A percentile compares a stretch with the other conserved stretches of the same genome.
These are phyloP conservation scores for Montipora efflorescens DNA, from an alignment of 64 coral and sea anemone species.

Conservation along the genomic window DNA sequence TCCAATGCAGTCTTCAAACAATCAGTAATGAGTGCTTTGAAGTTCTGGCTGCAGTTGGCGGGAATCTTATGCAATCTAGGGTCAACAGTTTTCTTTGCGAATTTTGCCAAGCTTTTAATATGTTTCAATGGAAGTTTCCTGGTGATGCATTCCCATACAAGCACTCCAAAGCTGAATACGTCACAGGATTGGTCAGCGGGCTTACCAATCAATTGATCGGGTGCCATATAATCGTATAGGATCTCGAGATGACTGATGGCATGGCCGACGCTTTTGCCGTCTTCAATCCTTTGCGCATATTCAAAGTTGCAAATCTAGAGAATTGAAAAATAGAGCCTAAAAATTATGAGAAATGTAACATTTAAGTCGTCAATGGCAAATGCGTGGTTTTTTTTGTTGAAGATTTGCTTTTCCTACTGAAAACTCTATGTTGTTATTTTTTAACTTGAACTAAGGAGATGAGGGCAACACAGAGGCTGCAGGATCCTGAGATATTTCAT, in stretches of 20 bases:
- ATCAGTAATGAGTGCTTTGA: conserved; percentile 81
- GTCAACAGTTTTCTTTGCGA: conserved; percentile 52
- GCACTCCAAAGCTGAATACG: conserved; percentile 86
- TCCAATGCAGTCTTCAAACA: conserved; percentile 50
- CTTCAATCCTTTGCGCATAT: conserved; percentile 58
- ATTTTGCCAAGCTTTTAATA: conserved; percentile 63
- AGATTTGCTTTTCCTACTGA: no score
- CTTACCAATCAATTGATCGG: conserved; percentile 83
- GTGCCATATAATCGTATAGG: conserved; percentile 90
- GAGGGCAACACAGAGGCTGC: no score
- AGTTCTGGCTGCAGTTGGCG: conserved; percentile 70
- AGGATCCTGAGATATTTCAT: no score
- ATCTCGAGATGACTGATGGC: conserved; percentile 80
- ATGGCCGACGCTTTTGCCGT: conserved; percentile 19
- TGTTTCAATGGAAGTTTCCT: conserved; percentile 72
- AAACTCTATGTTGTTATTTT: no score
- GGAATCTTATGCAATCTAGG: conserved; percentile 72
- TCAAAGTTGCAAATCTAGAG: conserved; percentile 95
- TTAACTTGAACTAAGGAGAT: no score
- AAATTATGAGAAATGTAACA: neutral
- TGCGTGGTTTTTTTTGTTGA: no score
- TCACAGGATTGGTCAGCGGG: conserved; percentile 79
- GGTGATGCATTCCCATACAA: conserved; percentile 85
- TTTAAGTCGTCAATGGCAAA: no score
- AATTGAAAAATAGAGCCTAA: neutral